A percentile compares a stretch with the other conserved stretches of the same genome.
Conservation (phyloP, 2,888 invertebrate genomes). For the Pocota personata region DNA sequence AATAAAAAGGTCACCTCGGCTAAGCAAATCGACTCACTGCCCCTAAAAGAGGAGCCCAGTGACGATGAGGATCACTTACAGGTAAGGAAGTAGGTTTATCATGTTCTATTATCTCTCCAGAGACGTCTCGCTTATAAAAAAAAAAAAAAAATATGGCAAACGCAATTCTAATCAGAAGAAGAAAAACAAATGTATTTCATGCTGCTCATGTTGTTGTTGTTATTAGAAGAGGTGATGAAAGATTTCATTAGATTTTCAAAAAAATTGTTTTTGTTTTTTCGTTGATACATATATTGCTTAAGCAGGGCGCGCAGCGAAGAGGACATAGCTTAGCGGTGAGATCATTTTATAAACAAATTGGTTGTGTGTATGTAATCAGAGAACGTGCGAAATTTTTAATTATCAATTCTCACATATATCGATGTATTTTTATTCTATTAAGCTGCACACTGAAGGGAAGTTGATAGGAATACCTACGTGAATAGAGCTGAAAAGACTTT, state of each 20-base stretch:
- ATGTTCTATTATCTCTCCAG: slow-evolving; percentile 24
- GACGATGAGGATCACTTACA: slow-evolving; percentile 85
- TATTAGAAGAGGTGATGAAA: slow-evolving; percentile 41
- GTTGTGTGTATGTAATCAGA: slow-evolving; percentile 51
- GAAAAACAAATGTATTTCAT: slow-evolving; percentile 13
- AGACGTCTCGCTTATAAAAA: slow-evolving; percentile 26
- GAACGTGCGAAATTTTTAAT: slow-evolving; percentile 35
- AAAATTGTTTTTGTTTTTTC: slow-evolving; percentile 25
- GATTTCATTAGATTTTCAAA: slow-evolving; percentile 53
- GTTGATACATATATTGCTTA: slow-evolving; percentile 19
- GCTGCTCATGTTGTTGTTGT: slow-evolving; percentile 25
- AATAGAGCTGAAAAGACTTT: slow-evolving; percentile 33
- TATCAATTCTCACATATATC: slow-evolving; percentile 10
- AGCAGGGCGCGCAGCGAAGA: not conserved
- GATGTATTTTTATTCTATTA: slow-evolving; percentile 8
- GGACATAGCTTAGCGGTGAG: slow-evolving; percentile 21
- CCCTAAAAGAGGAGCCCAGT: slow-evolving; percentile 86
- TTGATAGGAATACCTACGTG: not conserved
- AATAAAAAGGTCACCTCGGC: slow-evolving; percentile 83
- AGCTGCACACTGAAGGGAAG: slow-evolving; percentile 1
- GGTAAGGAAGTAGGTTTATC: slow-evolving; percentile 61
- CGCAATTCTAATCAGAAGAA: slow-evolving; percentile 30
- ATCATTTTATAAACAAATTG: slow-evolving; percentile 47
- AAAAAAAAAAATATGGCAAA: slow-evolving; percentile 10
- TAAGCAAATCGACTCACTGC: slow-evolving; percentile 84